phyloP scores from a whole-genome alignment of 2,888 invertebrate genomes.

The Agelastica alni region DNA sequence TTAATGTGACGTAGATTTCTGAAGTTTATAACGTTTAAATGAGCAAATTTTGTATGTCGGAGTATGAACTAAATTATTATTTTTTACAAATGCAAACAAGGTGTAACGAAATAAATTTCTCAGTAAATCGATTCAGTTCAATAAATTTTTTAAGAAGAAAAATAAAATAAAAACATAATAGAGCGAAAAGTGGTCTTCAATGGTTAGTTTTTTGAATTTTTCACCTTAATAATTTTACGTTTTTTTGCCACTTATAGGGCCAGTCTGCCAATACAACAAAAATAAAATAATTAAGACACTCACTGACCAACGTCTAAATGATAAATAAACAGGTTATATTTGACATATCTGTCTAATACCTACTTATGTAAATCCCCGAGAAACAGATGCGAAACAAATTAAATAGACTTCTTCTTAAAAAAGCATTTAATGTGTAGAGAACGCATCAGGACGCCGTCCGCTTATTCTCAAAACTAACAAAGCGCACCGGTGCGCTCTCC shows the following conservation, averaged over 20 bases:
- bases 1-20: too few species aligned
- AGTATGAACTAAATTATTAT: too few species aligned
- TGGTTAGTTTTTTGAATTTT: not conserved
- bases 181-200: too few species aligned
- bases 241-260: not conserved
- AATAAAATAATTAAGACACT: not conserved
- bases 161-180: too few species aligned
- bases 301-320: not conserved
- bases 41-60: too few species aligned
- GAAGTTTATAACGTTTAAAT: too few species aligned
- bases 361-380: not conserved
- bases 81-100: too few species aligned
- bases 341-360: not conserved
- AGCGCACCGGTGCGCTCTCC: not conserved
- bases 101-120: too few species aligned
- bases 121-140: too few species aligned
- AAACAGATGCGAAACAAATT: not conserved
- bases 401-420: not conserved
- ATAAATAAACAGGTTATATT: not conserved
- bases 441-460: not conserved
- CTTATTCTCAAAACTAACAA: not conserved
- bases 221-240: not conserved
- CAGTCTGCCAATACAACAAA: not conserved
- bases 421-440: not conserved
- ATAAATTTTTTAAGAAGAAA: too few species aligned